Conservation (phyloP, 2,113 vertebrate genomes). For the Girardinichthys multiradiatus region DNA sequence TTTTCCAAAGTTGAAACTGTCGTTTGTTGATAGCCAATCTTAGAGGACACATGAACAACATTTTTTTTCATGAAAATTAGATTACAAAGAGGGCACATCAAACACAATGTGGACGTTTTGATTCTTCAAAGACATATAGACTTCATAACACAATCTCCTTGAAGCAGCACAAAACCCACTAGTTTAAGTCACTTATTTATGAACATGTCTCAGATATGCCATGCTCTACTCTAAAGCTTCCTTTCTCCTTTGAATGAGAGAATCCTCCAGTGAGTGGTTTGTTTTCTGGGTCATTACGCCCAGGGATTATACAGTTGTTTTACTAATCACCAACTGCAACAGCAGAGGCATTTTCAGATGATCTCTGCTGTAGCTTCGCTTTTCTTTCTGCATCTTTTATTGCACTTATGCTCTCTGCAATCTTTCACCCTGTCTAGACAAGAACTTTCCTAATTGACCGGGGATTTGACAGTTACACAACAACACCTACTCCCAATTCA, state of each 20-base stretch:
- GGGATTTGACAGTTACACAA: conserved; percentile 40
- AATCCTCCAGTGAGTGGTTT: conserved; percentile 43
- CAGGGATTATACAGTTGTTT: conserved; percentile 23
- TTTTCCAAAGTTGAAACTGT: conserved; percentile 17
- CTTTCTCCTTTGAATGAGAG: conserved; percentile 43
- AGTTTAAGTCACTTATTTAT: conserved; percentile 67
- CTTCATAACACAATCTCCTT: conserved; percentile 49
- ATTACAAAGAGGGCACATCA: conserved; percentile 65
- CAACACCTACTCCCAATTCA: conserved; percentile 8
- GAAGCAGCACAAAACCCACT: conserved; percentile 46
- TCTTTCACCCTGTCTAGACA: conserved; percentile 42
- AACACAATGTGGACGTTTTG: conserved; percentile 55
- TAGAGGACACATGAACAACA: conserved; percentile 28
- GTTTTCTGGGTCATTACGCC: conserved; percentile 49
- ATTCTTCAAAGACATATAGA: conserved; percentile 60
- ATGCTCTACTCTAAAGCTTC: conserved; percentile 52
- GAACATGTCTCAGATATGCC: conserved; percentile 36
- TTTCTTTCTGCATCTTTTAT: conserved; percentile 6
- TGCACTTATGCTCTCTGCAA: conserved; percentile 2
- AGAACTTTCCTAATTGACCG: conserved; percentile 39
- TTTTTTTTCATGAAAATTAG: conserved; percentile 62
- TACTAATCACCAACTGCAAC: not conserved
- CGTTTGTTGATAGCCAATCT: conserved; percentile 51
- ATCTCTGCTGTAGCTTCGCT: not conserved
- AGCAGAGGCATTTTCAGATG: not conserved